Evolutionary conservation across 2,888 invertebrate genomes (phyloP).

Genomic region (Hypselothyrea guttata): DNA sequence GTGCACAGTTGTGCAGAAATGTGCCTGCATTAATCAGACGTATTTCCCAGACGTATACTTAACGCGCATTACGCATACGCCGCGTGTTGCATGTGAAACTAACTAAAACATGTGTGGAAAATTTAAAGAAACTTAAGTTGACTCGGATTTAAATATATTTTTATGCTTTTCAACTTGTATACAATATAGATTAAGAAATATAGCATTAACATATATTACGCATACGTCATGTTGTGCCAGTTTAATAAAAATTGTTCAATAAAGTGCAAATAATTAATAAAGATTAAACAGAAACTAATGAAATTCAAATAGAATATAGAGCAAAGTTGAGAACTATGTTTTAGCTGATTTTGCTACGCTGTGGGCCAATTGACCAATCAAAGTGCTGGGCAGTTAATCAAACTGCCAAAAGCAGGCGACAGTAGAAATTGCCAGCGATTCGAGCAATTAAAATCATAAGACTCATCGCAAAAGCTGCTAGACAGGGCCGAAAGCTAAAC

Average conservation of each 20-base stretch:
- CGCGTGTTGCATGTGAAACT: slow-evolving; percentile 13
- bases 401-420: slow-evolving; percentile 51
- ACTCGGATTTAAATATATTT: too few relatives aligned
- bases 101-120: background rate
- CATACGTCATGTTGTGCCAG: background rate
- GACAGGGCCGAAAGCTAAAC: slow-evolving; percentile 11
- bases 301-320: slow-evolving; percentile 7
- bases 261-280: background rate
- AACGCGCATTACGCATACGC: slow-evolving; percentile 54
- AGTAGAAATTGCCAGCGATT: slow-evolving; percentile 21
- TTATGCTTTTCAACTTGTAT: too few relatives aligned
- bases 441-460: slow-evolving; percentile 66
- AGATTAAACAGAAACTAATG: background rate
- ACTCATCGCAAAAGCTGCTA: slow-evolving; percentile 39
- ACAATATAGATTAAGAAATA: too few relatives aligned
- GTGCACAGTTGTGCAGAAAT: slow-evolving; percentile 8
- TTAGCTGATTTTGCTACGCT: too few relatives aligned
- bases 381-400: slow-evolving; percentile 58
- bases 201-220: background rate
- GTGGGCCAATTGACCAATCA: slow-evolving; percentile 51
- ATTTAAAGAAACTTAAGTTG: background rate
- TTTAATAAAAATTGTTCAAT: too few relatives aligned
- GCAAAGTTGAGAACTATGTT: slow-evolving; percentile 25
- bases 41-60: slow-evolving; percentile 41
- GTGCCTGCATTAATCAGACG: slow-evolving; percentile 53